phyloP scores from a whole-genome alignment of 2,113 vertebrate genomes.

The Pseudolaguvia tuberculata region DNA sequence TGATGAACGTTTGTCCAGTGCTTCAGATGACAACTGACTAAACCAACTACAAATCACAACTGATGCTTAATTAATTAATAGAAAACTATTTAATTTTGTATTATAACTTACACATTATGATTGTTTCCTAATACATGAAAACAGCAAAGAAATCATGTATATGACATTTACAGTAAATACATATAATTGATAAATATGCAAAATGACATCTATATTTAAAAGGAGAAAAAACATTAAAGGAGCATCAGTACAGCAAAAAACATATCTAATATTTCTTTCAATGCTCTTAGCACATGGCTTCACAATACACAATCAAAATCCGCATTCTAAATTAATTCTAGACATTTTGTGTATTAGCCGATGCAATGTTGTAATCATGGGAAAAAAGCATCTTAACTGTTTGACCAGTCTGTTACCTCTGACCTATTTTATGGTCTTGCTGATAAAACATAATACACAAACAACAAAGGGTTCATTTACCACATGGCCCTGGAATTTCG shows the following conservation, averaged over 20 bases:
- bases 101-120: too few species aligned
- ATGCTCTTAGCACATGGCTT: not conserved
- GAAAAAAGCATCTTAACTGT: constrained; percentile 17
- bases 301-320: not conserved
- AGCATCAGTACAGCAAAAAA: not conserved
- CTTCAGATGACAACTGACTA: not conserved
- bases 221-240: not conserved
- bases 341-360: constrained; percentile 35
- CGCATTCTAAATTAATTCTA: not conserved
- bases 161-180: not conserved
- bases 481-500: constrained; percentile 43
- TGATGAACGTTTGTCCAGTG: not conserved
- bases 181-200: not conserved
- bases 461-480: constrained; percentile 5
- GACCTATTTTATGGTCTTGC: constrained; percentile 20
- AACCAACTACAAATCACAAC: not conserved
- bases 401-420: constrained; percentile 28
- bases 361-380: constrained; percentile 9
- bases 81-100: not conserved
- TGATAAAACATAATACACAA: constrained; percentile 38
- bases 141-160: not conserved
- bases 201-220: too few species aligned
- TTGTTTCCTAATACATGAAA: not conserved
- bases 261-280: too few species aligned
- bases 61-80: not conserved